phyloP scores from a whole-genome alignment of 1,140 invertebrate species.

The Phenacoccus solenopsis region DNA sequence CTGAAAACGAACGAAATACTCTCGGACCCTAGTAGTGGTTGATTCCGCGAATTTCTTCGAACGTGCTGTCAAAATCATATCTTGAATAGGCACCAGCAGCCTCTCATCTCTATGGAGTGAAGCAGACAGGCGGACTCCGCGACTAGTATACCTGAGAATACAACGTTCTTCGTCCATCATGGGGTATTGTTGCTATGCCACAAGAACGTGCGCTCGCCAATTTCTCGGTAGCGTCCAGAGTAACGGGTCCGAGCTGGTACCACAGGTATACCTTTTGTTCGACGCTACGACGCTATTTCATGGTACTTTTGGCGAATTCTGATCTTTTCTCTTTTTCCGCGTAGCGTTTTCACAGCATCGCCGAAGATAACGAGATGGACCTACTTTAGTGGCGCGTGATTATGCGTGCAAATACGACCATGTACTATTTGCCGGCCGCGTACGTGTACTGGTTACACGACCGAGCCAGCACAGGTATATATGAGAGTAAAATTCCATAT shows the following conservation, averaged over 20 bases:
- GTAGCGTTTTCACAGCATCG: not conserved
- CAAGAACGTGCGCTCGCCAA: not conserved
- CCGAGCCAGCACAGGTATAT: too few species aligned
- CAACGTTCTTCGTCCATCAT: not conserved
- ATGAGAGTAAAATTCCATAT: too few species aligned
- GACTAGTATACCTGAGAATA: not conserved
- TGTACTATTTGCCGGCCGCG: not conserved
- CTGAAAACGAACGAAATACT: too few species aligned
- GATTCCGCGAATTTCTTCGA: not conserved
- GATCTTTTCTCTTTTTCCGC: not conserved
- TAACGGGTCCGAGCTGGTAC: not conserved
- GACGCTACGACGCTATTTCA: not conserved
- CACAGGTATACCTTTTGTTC: not conserved
- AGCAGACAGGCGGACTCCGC: not conserved
- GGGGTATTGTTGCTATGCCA: not conserved
- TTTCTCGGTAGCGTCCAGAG: not conserved
- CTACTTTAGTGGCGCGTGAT: not conserved
- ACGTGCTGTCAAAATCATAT: not conserved
- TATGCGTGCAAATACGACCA: not conserved
- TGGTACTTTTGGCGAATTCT: constrained; percentile 1
- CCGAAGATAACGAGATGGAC: too few species aligned
- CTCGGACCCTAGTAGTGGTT: too few species aligned
- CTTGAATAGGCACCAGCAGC: not conserved
- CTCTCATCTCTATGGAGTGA: not conserved
- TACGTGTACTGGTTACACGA: too few species aligned